Evolutionary conservation across 2,113 vertebrate species (phyloP).

Genomic region (Ceratotherium simum): DNA sequence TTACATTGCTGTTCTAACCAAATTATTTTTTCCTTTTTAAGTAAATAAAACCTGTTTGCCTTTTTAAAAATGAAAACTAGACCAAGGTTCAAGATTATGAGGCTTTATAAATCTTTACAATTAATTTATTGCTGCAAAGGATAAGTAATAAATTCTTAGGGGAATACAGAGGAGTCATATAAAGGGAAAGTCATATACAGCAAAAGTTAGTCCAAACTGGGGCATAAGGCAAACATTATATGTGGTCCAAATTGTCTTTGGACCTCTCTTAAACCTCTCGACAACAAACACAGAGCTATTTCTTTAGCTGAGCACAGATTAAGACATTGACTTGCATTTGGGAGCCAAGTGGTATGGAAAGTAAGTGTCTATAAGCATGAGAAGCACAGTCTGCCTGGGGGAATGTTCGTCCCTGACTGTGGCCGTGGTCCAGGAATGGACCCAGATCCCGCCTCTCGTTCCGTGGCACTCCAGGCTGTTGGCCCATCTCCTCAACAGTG

Average conservation of each 20-base stretch:
- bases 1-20: background rate
- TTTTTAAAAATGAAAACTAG: background rate
- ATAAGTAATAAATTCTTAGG: background rate
- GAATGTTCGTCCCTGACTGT: accelerated
- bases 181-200: too few relatives aligned
- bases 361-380: accelerated
- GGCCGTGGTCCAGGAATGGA: accelerated
- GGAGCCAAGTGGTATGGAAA: background rate
- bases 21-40: background rate
- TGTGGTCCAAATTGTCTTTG: background rate
- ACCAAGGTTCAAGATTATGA: background rate
- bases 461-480: accelerated
- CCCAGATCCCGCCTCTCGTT: accelerated
- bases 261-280: background rate
- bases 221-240: accelerated
- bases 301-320: accelerated
- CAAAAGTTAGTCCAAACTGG: accelerated
- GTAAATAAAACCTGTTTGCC: background rate
- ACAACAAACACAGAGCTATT: background rate
- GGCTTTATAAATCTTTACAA: accelerated
- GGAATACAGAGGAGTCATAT: too few relatives aligned
- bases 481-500: accelerated
- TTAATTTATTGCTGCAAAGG: background rate
- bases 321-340: accelerated
- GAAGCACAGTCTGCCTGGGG: background rate